Evolutionary conservation across 2,797 vertebrate species (phyloP), one percentile per base, ranked within the genome.

Genomic region (Sciaenops ocellatus): DNA sequence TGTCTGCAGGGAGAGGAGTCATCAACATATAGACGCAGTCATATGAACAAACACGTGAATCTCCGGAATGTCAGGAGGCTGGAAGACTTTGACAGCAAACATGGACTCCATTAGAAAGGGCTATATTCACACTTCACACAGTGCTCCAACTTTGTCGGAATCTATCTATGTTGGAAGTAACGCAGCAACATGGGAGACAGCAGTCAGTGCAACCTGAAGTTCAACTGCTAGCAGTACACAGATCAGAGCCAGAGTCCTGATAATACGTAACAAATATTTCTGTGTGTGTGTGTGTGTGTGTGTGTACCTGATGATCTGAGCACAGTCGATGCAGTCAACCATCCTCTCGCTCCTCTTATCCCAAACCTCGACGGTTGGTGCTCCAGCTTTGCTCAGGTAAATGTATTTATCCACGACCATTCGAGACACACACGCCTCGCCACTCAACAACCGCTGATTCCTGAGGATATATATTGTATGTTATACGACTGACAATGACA

Each of bases 271-370:
- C 34, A 38, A 38, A 26, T 30, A 30, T 60, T 24, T 57, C 41
- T n/a, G 10, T 46, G 22, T 24, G 3, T 47, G 30, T 72, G 20
- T 44, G 38, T 72, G 3, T n/a, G 28, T 30, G 47, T 42, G 11
- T 38, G 51, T 46, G 59, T 68, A 63, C 98, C 95, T 96, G 59
- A 99, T 94, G 77, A 98, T 94, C 84, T 95, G 95, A 17, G 95
- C 93, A 66, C 98, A 99, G 89, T 99, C 95, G 56, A 99, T 96
- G 42, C 95, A 89, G 88, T 97, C 95, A 78, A 95, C 93, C 93
- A 98, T 96, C 83, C 95, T 97, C 87, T 97, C 96, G 0, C 94
- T 96, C 86, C 96, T 97, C 93, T 97, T 98, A 83, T 99, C 97
- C 98, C 98, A 97, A 65, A 99, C 96, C 93, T 99, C 98, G 2